These are phyloP conservation scores for Poeciliopsis gracilis DNA, from an alignment of 2,797 vertebrate species.

Conservation along the genomic window DNA sequence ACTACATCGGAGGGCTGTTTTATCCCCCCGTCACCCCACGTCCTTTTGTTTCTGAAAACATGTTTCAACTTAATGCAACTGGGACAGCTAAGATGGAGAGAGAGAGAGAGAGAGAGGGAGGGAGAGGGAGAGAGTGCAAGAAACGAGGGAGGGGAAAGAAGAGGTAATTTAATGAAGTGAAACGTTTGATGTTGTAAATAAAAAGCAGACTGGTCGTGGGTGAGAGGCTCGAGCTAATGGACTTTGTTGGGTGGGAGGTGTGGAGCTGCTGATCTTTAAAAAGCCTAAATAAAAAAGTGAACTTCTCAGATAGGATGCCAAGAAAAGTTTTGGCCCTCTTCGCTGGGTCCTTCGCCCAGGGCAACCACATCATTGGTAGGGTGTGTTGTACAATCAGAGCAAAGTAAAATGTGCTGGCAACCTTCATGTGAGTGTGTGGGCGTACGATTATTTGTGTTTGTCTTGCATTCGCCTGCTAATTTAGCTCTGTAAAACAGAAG, in stretches of 20 bases:
- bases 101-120: constrained; percentile 28
- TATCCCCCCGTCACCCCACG: constrained; percentile 64
- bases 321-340: constrained; percentile 59
- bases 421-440: constrained; percentile 46
- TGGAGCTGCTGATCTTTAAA: constrained; percentile 82
- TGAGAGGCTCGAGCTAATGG: constrained; percentile 77
- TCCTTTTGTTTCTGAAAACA: constrained; percentile 85
- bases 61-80: constrained; percentile 80
- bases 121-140: constrained; percentile 27
- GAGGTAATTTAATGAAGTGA: constrained; percentile 85
- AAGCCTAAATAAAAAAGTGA: constrained; percentile 69
- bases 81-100: constrained; percentile 39
- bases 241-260: constrained; percentile 82
- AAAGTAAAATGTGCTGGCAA: constrained; percentile 60
- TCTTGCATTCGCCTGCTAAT: constrained; percentile 17
- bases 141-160: constrained; percentile 62
- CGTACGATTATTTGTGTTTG: constrained; percentile 36
- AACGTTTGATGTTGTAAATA: constrained; percentile 87
- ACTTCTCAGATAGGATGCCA: constrained; percentile 81
- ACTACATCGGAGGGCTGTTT: constrained; percentile 77
- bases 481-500: constrained; percentile 28
- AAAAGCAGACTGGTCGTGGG: constrained; percentile 80
- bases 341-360: constrained; percentile 54
- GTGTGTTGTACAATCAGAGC: constrained; percentile 80
- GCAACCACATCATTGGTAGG: constrained; percentile 68